Evolutionary conservation across 2,113 vertebrate genomes (phyloP).

Genomic region (Pelodiscus sinensis): DNA sequence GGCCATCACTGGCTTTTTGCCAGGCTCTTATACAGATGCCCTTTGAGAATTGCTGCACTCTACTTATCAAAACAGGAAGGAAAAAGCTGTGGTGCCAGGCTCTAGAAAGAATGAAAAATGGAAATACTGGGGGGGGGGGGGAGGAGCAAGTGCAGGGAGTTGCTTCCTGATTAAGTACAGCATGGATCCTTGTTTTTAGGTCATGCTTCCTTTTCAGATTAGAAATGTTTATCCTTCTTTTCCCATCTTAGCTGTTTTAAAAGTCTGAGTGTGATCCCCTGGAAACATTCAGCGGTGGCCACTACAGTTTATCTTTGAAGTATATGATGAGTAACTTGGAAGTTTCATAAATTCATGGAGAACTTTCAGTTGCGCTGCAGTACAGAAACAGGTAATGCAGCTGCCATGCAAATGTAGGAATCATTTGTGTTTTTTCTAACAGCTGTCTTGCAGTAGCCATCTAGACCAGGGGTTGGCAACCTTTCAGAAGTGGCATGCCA

Average conservation of each 20-base stretch:
- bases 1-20: neutral
- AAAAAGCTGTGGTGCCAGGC: conserved; percentile 37
- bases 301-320: neutral
- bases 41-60: neutral
- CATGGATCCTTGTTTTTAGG: neutral
- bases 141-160: neutral
- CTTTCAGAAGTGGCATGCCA: too few species aligned
- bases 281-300: neutral
- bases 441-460: neutral
- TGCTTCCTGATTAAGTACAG: neutral
- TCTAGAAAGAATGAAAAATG: conserved; percentile 31
- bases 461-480: neutral
- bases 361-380: neutral
- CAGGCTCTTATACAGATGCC: neutral
- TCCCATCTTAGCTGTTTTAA: neutral
- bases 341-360: accelerated
- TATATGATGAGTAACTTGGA: accelerated
- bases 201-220: accelerated
- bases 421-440: neutral
- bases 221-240: neutral
- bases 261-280: neutral
- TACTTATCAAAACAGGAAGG: conserved; percentile 62
- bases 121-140: neutral
- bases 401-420: neutral
- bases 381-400: neutral